Evolutionary conservation across 2,797 vertebrate species (phyloP).

Genomic region (Cuniculus paca): DNA sequence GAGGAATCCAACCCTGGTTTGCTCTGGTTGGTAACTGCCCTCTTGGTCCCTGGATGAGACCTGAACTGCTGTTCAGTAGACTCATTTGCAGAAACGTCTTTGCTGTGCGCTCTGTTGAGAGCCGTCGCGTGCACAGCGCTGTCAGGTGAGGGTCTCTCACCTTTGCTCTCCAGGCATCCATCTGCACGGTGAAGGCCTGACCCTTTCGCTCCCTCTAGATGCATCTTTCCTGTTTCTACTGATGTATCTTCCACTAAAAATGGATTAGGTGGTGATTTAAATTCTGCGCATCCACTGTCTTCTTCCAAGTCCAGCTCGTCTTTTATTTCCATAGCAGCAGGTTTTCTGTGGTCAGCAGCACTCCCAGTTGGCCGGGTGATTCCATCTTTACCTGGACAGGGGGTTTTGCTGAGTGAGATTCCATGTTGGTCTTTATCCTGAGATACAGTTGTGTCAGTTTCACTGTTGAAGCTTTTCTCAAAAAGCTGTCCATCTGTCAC

Average conservation of each 20-base stretch:
- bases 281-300: slow-evolving; percentile 76
- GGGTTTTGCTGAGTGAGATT: slow-evolving; percentile 84
- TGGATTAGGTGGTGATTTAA: slow-evolving; percentile 71
- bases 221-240: slow-evolving; percentile 70
- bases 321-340: slow-evolving; percentile 73
- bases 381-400: slow-evolving; percentile 80
- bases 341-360: slow-evolving; percentile 83
- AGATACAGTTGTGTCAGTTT: slow-evolving; percentile 77
- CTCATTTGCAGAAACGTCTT: slow-evolving; percentile 76
- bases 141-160: slow-evolving; percentile 64
- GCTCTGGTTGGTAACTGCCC: slow-evolving; percentile 77
- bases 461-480: slow-evolving; percentile 82
- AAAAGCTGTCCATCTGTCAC: slow-evolving; percentile 84
- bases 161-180: slow-evolving; percentile 79
- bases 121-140: slow-evolving; percentile 73
- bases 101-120: slow-evolving; percentile 81
- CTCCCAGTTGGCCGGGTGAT: slow-evolving; percentile 78
- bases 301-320: slow-evolving; percentile 61
- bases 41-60: slow-evolving; percentile 74
- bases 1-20: slow-evolving; percentile 81
- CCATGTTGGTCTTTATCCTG: slow-evolving; percentile 87
- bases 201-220: slow-evolving; percentile 75
- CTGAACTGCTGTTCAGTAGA: slow-evolving; percentile 75
- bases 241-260: slow-evolving; percentile 57
- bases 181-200: slow-evolving; percentile 76